Percentiles rank a stretch among this genome's conserved stretches.
phyloP scores from a whole-genome alignment of 1,140 invertebrate genomes.

The Melanaphis sacchari region DNA sequence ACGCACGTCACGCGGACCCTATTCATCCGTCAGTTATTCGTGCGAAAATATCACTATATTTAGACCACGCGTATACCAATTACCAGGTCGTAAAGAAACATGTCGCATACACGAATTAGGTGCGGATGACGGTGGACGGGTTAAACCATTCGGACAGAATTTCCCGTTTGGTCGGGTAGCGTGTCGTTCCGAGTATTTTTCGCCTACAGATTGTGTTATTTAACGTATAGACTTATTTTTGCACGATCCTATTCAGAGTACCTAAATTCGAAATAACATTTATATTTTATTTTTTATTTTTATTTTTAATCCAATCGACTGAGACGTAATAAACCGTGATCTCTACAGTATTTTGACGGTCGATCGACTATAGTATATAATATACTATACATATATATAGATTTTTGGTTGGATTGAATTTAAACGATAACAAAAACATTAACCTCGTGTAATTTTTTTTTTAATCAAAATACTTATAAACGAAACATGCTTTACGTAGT shows the following conservation, averaged over 20 bases:
- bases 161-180: neutral
- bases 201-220: neutral
- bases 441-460: neutral
- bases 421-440: conserved; percentile 4
- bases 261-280: neutral
- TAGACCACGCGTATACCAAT: neutral
- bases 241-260: neutral
- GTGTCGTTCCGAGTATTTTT: neutral
- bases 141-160: neutral
- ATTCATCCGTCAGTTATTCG: neutral
- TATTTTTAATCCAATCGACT: neutral
- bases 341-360: neutral
- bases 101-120: neutral
- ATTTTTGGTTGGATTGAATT: neutral
- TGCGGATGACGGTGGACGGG: neutral
- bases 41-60: neutral
- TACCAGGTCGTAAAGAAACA: neutral
- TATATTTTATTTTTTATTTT: neutral
- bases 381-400: neutral
- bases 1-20: neutral
- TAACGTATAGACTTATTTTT: neutral
- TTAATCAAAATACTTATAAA: conserved; percentile 4
- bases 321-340: neutral
- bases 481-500: neutral
- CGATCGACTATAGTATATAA: neutral